Evolutionary conservation across 2,797 vertebrate genomes (phyloP).

Genomic region (Apodemus agrarius): DNA sequence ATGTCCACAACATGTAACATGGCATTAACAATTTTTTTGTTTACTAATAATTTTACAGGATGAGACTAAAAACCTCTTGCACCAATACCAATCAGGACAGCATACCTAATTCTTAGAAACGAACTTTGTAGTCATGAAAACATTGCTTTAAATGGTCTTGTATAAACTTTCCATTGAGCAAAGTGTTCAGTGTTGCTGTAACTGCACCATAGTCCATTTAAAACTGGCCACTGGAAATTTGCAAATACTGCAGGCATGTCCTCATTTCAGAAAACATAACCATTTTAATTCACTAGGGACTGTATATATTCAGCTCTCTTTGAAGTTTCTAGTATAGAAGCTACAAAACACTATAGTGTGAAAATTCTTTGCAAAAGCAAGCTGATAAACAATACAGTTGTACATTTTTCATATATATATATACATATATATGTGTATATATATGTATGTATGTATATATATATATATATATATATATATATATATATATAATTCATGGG

Average conservation of each 20-base stretch:
- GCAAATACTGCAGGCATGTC: neutral
- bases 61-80: neutral
- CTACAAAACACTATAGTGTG: neutral
- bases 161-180: neutral
- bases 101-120: slow-evolving; percentile 43
- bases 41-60: neutral
- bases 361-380: slow-evolving; percentile 42
- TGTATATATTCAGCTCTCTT: neutral
- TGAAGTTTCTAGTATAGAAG: neutral
- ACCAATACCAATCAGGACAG: slow-evolving; percentile 13
- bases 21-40: neutral
- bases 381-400: slow-evolving; percentile 61
- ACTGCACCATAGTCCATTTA: slow-evolving; percentile 4
- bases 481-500: slow-evolving; percentile 23
- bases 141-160: slow-evolving; percentile 33
- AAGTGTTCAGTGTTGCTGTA: neutral
- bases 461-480: no score
- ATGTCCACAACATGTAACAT: neutral
- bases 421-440: neutral
- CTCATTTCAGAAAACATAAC: neutral
- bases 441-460: neutral
- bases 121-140: slow-evolving; percentile 59
- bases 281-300: neutral
- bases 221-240: slow-evolving; percentile 44
- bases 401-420: no score